Evolutionary conservation across 2,888 invertebrate species (phyloP).

Genomic region (Drosophila birchii): DNA sequence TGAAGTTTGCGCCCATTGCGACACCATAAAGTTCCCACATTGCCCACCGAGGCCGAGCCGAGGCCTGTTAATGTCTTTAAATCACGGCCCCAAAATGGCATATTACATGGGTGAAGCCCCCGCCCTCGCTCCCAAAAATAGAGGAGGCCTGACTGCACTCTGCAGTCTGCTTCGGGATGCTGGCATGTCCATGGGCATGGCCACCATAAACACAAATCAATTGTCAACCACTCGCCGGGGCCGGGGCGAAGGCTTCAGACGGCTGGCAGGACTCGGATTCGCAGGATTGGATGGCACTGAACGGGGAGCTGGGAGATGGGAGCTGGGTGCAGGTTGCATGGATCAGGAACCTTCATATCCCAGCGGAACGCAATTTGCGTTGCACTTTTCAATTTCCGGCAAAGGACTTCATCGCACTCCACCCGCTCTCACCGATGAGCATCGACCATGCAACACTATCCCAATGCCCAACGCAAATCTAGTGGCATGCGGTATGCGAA

Average conservation of each 20-base stretch:
- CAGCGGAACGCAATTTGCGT: slow-evolving; percentile 77
- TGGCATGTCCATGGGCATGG: slow-evolving; percentile 29
- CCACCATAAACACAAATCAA: slow-evolving; percentile 77
- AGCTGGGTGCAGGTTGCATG: not conserved
- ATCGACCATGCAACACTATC: slow-evolving; percentile 69
- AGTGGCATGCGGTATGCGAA: slow-evolving; percentile 49
- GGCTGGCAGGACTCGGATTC: slow-evolving; percentile 27
- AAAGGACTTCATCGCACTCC: slow-evolving; percentile 49
- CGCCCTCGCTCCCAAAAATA: not conserved
- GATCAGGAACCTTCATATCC: slow-evolving; percentile 20
- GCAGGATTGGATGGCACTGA: not conserved
- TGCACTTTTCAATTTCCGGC: slow-evolving; percentile 79
- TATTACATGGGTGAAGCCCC: slow-evolving; percentile 57
- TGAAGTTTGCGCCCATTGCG: slow-evolving; percentile 18
- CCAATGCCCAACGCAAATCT: slow-evolving; percentile 68
- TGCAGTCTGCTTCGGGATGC: slow-evolving; percentile 15
- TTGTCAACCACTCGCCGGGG: slow-evolving; percentile 73
- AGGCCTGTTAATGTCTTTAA: slow-evolving; percentile 70
- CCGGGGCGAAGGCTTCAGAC: slow-evolving; percentile 43
- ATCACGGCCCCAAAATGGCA: slow-evolving; percentile 71
- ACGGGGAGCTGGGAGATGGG: not conserved
- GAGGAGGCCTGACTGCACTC: slow-evolving; percentile 3
- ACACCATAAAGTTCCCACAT: slow-evolving; percentile 44
- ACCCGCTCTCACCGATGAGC: slow-evolving; percentile 9
- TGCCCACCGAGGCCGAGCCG: not conserved